Evolutionary conservation across 2,888 invertebrate genomes (phyloP), one percentile per base, ranked within the genome.

Genomic region (Galerucella nymphaeae): DNA sequence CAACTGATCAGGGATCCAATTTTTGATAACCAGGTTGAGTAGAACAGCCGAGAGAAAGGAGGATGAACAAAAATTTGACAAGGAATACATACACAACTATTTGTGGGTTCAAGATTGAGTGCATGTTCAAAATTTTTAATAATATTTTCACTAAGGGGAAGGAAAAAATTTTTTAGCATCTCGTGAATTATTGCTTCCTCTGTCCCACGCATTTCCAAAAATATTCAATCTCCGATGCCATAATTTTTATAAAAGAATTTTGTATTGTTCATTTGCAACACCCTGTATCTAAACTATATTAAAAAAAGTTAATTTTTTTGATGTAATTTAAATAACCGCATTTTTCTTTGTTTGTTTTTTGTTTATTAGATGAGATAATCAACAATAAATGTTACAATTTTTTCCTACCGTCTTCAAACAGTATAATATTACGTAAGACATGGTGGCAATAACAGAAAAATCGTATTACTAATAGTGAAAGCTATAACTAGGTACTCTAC

Each of bases 401-500:
- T 38, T 42, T 62, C 4, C 11, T 11, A 41, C 8, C 61, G 61
- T 62, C 61, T n/a, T 62, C 61, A 62, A 62, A 42, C 13, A 62
- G n/a, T 41, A 62, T 42, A 65, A 66, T 16, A 71, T 66, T 66
- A 57, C 66, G 50, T 53, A 71, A 71, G 11, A 38, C 58, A 61
- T 59, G 13, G 59, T 42, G 58, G 71, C 18, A 65, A 50, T 23
- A 58, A 13, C 71, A 71, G 59, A 71, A 66, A 53, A 71, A 71
- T 65, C 71, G 71, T 66, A 65, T 45, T 69, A 79, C 78, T 82
- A 83, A 84, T 65, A 79, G 80, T 83, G 84, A 83, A 84, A 84
- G 84, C 82, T 78, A 78, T 73, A 75, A 42, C 59, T 59, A 20
- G 55, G 30, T 38, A 55, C 20, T 20, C 20, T 16, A 11, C 13